These are phyloP conservation scores for Pachycephala philippinensis DNA, from an alignment of 2,113 vertebrate species.

Conservation along the genomic window DNA sequence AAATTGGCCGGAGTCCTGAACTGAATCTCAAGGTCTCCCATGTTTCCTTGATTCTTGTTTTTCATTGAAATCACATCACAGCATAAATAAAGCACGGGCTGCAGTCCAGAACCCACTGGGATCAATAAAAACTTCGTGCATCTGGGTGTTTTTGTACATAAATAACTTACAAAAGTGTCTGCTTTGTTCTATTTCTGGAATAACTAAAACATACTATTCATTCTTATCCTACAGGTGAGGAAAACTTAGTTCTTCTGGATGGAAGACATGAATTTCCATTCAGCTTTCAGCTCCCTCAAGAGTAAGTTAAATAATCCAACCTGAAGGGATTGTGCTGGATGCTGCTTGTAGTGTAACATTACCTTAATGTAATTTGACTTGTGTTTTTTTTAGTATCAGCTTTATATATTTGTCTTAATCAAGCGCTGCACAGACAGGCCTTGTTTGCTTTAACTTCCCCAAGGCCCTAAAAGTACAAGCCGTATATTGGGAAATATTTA, in stretches of 20 bases:
- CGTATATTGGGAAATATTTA: background rate
- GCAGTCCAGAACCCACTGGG: constrained; percentile 34
- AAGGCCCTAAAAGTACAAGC: background rate
- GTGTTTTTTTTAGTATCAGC: background rate
- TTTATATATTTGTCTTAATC: background rate
- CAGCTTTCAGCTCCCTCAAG: constrained; percentile 78
- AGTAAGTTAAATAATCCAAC: constrained; percentile 67
- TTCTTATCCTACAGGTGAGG: constrained; percentile 62
- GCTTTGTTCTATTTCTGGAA: background rate
- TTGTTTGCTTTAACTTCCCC: background rate
- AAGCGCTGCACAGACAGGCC: background rate
- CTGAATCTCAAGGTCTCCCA: background rate
- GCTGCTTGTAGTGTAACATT: background rate
- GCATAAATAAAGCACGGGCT: constrained; percentile 31
- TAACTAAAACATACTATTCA: background rate
- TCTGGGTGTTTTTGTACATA: background rate
- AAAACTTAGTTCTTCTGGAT: constrained; percentile 68
- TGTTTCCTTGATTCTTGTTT: constrained; percentile 29
- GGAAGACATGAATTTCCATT: constrained; percentile 82
- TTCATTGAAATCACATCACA: background rate
- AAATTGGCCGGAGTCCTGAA: constrained; percentile 25
- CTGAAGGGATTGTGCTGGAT: background rate
- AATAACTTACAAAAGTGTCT: background rate
- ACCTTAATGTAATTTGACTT: background rate
- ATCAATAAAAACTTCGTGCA: constrained; percentile 18